Conservation (phyloP, 2,113 vertebrate genomes). For the Trinectes maculatus region DNA sequence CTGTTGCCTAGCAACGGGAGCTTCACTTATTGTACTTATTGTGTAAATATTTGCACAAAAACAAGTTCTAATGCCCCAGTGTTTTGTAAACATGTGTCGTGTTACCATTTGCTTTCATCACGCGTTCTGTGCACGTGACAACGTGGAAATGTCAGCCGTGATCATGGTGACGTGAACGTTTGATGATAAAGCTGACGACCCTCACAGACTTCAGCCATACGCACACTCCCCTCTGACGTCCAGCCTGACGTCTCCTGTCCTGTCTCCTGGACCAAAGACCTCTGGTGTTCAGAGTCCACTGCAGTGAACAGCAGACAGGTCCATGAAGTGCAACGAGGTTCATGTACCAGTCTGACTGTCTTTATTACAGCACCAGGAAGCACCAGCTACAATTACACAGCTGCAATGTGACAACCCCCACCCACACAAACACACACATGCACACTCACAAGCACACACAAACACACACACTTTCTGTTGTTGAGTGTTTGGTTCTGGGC, state of each 20-base stretch:
- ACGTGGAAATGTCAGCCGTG: too few relatives aligned
- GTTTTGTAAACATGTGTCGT: too few relatives aligned
- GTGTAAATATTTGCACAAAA: too few relatives aligned
- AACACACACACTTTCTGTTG: not conserved
- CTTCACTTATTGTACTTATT: too few relatives aligned
- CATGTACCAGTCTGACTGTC: slow-evolving; percentile 35
- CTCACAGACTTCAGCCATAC: too few relatives aligned
- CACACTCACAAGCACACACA: slow-evolving; percentile 15
- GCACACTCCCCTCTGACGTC: not conserved
- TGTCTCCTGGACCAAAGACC: slow-evolving; percentile 9
- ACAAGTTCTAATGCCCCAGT: too few relatives aligned
- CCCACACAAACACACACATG: slow-evolving; percentile 8
- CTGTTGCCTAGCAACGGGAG: too few relatives aligned
- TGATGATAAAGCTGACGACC: too few relatives aligned
- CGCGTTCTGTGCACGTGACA: too few relatives aligned
- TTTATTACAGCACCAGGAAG: slow-evolving; percentile 40
- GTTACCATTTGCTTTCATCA: too few relatives aligned
- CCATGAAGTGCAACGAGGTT: slow-evolving; percentile 25
- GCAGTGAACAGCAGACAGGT: slow-evolving; percentile 11
- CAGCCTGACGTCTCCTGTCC: not conserved
- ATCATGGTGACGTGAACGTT: too few relatives aligned
- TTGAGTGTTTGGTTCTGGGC: slow-evolving; percentile 78
- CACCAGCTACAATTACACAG: slow-evolving; percentile 24
- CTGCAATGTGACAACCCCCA: too few relatives aligned
- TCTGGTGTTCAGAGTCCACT: slow-evolving; percentile 18